Conservation (phyloP, 1,140 invertebrate genomes). For the Eupeodes corollae region DNA sequence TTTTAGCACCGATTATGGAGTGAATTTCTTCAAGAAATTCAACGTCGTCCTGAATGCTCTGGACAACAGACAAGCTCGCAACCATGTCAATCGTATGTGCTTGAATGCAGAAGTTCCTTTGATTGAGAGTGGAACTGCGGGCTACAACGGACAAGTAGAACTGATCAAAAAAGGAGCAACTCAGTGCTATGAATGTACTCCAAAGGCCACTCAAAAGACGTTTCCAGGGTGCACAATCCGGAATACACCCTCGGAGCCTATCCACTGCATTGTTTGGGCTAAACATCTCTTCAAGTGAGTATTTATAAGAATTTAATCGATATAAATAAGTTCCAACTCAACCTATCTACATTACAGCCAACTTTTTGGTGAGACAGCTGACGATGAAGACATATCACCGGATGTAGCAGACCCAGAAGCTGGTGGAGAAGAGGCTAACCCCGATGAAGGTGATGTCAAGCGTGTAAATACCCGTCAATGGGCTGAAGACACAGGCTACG, state of each 20-base stretch:
- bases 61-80: slow-evolving; percentile 91
- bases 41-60: slow-evolving; percentile 91
- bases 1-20: slow-evolving; percentile 77
- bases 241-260: slow-evolving; percentile 98
- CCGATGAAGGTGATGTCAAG: slow-evolving; percentile 52
- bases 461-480: slow-evolving; percentile 80
- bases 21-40: slow-evolving; percentile 88
- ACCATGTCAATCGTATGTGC: slow-evolving; percentile 99
- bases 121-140: slow-evolving; percentile 93
- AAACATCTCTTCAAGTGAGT: slow-evolving; percentile 96
- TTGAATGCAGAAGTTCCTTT: slow-evolving; percentile 86
- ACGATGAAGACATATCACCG: slow-evolving; percentile 96
- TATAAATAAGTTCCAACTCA: background rate
- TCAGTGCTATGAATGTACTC: slow-evolving; percentile 95
- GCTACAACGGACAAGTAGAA: slow-evolving; percentile 84
- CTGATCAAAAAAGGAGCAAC: slow-evolving; percentile 79
- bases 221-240: slow-evolving; percentile 97
- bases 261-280: slow-evolving; percentile 99
- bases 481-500: slow-evolving; percentile 74
- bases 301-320: background rate
- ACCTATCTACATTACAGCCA: slow-evolving; percentile 62
- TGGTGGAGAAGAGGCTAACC: slow-evolving; percentile 35
- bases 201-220: slow-evolving; percentile 81
- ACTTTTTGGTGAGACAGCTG: slow-evolving; percentile 91
- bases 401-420: slow-evolving; percentile 89